Evolutionary conservation across 2,888 invertebrate genomes (phyloP).

Genomic region (Periphyllus acericola): DNA sequence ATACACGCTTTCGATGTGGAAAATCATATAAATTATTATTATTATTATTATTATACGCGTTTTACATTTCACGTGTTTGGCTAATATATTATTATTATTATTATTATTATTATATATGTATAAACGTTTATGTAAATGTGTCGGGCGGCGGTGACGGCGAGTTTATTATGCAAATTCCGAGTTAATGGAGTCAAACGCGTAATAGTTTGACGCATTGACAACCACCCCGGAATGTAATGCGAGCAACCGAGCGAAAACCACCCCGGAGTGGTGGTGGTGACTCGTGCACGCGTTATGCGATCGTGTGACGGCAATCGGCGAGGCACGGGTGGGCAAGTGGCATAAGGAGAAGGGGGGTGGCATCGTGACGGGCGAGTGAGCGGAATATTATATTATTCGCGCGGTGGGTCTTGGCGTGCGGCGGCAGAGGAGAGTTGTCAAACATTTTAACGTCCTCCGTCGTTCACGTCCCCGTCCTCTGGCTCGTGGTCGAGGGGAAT

Average conservation of each 20-base stretch:
- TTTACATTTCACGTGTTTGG: slow-evolving; percentile 49
- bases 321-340: background rate
- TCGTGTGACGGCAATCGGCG: background rate
- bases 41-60: slow-evolving; percentile 38
- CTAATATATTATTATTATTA: slow-evolving; percentile 12
- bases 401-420: background rate
- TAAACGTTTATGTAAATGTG: slow-evolving; percentile 53
- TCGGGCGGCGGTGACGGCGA: slow-evolving; percentile 35
- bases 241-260: slow-evolving; percentile 32
- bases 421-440: background rate
- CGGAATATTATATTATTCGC: background rate
- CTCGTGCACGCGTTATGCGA: background rate
- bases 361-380: background rate
- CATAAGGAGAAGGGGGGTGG: background rate
- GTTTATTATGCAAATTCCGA: slow-evolving; percentile 48
- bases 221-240: slow-evolving; percentile 39
- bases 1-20: background rate
- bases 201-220: slow-evolving; percentile 58
- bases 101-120: slow-evolving; percentile 3
- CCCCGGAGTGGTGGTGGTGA: background rate
- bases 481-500: background rate
- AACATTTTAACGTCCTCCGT: background rate
- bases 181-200: slow-evolving; percentile 53
- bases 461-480: background rate
- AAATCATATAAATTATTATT: slow-evolving; percentile 36